Evolutionary conservation across 2,797 vertebrate genomes (phyloP), one percentile per base, ranked within the genome.

Genomic region (Eutrigla gurnardus): DNA sequence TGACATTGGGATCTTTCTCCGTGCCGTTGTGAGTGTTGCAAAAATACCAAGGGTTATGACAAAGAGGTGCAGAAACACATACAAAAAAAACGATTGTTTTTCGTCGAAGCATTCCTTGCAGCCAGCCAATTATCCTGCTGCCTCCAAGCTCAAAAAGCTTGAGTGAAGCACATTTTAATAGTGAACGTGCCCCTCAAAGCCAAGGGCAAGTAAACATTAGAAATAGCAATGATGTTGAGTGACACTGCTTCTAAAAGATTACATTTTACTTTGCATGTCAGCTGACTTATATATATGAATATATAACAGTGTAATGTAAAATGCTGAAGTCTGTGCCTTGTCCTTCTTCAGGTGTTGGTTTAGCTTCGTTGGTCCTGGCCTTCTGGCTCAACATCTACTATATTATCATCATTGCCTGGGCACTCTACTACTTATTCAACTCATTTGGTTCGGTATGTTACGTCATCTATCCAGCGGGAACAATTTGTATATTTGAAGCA

Each of bases 361-460:
- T 97, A 86, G 97, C 97, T 49, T 89, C 97, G 13, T 93, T 96
- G 50, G 95, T 97, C 53, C 90, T 98, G 71, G 96, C 97, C 39
- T 98, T 98, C 89, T 98, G 96, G 96, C 94, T 98, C 77, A 97
- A 98, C 89, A 95, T 97, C 88, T 98, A 98, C 84, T 98, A 98
- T 85, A 97, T 98, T 39, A 93, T 98, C 88, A 98, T 98, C 81
- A 98, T 98, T 0, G 95, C 97, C 81, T 98, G 97, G 97, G 96
- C 97, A 0, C 94, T 98, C 57, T 98, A 97, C 91, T 98, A 97
- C 70, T 93, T 97, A 59, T 97, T 97, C 93, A 96, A 93, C 89
- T 97, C 97, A 57, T 97, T 98, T 87, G 93, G 91, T 45, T 90
- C 89, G 70, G 97, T 97, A 91, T 15, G 94, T 93, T 36, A 33